phyloP scores from a whole-genome alignment of 2,113 vertebrate genomes.

The Anthoscopus minutus region DNA sequence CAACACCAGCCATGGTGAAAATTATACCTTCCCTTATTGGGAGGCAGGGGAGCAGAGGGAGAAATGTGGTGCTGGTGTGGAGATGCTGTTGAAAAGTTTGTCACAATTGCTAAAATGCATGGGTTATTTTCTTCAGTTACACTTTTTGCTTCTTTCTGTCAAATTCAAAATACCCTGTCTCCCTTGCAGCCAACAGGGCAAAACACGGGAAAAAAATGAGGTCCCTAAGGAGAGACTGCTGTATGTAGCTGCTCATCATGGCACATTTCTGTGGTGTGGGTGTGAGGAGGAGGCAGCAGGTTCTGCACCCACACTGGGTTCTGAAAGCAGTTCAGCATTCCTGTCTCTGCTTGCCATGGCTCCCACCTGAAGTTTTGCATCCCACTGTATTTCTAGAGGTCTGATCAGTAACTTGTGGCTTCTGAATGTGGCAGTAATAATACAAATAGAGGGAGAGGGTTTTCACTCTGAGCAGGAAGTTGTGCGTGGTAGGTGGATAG shows the following conservation, averaged over 20 bases:
- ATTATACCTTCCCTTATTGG: not conserved
- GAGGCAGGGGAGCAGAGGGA: not conserved
- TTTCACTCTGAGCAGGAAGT: not conserved
- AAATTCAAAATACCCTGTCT: not conserved
- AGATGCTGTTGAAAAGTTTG: conserved; percentile 8
- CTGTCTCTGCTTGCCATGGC: not conserved
- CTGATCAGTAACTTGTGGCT: not conserved
- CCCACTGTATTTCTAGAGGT: not conserved
- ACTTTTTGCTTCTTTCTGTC: not conserved
- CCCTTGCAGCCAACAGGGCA: not conserved
- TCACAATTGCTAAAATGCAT: not conserved
- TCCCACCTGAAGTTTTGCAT: not conserved
- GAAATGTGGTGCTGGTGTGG: not conserved
- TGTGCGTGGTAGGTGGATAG: accelerated
- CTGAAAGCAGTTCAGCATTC: not conserved
- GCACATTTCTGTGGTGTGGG: not conserved
- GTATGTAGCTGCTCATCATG: not conserved
- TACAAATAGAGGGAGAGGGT: not conserved
- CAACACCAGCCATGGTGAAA: not conserved
- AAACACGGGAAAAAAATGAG: not conserved
- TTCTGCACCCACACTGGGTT: not conserved
- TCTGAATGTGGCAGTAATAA: not conserved
- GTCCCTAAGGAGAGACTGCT: not conserved
- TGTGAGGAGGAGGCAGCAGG: not conserved
- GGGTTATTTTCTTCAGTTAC: not conserved